Conservation (phyloP, 2,797 vertebrate genomes). For the Propithecus deckenii region DNA sequence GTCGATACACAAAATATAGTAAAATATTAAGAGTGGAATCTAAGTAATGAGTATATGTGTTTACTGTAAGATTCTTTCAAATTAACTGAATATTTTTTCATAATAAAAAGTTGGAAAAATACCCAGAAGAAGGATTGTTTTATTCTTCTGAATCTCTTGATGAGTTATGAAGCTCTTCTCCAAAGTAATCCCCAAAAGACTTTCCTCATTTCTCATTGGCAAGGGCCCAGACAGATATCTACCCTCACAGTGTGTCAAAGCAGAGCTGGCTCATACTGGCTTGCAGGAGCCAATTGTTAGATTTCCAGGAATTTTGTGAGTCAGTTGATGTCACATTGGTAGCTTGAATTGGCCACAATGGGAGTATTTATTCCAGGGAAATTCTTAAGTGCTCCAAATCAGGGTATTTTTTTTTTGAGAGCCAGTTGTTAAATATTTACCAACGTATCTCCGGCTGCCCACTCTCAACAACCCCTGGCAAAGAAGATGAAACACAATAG, state of each 20-base stretch:
- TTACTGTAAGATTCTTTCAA: not conserved
- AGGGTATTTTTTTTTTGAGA: not conserved
- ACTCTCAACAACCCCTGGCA: not conserved
- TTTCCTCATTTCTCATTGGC: not conserved
- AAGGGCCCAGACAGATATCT: not conserved
- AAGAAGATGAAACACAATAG: not conserved
- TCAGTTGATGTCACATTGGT: not conserved
- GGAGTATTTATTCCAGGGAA: not conserved
- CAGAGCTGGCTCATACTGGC: not conserved
- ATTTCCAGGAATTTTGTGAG: not conserved
- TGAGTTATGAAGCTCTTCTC: not conserved
- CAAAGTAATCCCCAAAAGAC: not conserved
- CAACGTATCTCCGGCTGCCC: not conserved
- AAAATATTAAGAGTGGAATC: not conserved
- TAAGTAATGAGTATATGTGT: not conserved
- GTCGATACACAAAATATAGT: not conserved
- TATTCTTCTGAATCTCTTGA: not conserved
- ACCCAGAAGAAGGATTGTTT: not conserved
- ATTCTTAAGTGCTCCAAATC: not conserved
- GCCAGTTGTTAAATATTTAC: conserved; percentile 11
- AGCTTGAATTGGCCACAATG: not conserved
- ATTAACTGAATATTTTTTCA: not conserved
- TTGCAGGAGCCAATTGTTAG: not conserved
- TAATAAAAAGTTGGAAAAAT: not conserved
- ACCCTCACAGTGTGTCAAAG: not conserved